phyloP scores from a whole-genome alignment of 2,888 invertebrate species.

The Mythimna lalbum region DNA sequence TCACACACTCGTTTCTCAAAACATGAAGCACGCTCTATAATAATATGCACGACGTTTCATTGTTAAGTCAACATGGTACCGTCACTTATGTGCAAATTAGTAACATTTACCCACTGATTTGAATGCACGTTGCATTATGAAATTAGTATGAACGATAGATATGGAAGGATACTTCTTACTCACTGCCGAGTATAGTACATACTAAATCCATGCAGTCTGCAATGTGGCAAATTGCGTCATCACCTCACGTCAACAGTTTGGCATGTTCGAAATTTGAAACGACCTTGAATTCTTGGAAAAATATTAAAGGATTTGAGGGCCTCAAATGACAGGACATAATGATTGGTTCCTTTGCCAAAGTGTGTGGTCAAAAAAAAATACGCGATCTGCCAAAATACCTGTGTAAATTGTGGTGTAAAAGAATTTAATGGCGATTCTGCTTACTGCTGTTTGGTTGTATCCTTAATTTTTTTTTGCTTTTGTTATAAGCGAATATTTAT shows the following conservation, averaged over 20 bases:
- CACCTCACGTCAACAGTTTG: slow-evolving; percentile 33
- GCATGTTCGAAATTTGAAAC: slow-evolving; percentile 38
- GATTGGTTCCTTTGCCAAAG: slow-evolving; percentile 20
- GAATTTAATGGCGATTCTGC: background rate
- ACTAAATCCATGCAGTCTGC: slow-evolving; percentile 7
- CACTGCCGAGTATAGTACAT: background rate
- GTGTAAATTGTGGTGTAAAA: background rate
- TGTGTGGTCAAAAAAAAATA: background rate
- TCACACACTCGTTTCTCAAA: slow-evolving; percentile 42
- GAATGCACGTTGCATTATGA: slow-evolving; percentile 55
- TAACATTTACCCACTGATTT: slow-evolving; percentile 55
- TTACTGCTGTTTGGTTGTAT: background rate
- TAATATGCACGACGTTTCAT: slow-evolving; percentile 60
- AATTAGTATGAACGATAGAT: slow-evolving; percentile 37
- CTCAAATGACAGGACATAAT: slow-evolving; percentile 36
- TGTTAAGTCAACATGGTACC: slow-evolving; percentile 49
- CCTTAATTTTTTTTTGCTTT: background rate
- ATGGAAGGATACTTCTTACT: background rate
- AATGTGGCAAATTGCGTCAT: slow-evolving; percentile 25
- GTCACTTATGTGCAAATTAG: slow-evolving; percentile 64
- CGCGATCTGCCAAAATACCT: background rate
- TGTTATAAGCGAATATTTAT: background rate
- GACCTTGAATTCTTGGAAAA: slow-evolving; percentile 45
- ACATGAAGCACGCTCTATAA: slow-evolving; percentile 48
- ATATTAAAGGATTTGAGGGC: slow-evolving; percentile 13